Conservation (phyloP, 2,797 vertebrate genomes). For the Aphelocoma californica region DNA sequence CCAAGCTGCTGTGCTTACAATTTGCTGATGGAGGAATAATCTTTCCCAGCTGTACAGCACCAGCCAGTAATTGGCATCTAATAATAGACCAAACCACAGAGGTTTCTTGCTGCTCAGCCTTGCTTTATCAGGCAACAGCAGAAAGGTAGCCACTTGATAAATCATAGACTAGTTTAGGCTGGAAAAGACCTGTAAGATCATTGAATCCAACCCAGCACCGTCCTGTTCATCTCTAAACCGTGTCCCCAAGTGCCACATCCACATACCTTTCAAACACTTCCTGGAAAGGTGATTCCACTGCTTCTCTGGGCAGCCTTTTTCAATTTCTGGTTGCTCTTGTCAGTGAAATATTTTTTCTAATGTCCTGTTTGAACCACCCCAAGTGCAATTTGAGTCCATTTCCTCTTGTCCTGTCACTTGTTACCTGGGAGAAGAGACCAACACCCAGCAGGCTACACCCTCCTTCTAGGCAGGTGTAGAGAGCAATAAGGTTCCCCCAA, state of each 20-base stretch:
- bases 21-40: constrained; percentile 58
- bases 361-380: not conserved
- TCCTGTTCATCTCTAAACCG: not conserved
- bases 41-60: not conserved
- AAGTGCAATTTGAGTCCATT: not conserved
- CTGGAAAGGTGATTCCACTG: not conserved
- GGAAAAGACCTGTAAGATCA: not conserved
- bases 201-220: not conserved
- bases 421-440: not conserved
- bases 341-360: not conserved
- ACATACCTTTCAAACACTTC: not conserved
- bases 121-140: constrained; percentile 46
- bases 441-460: not conserved
- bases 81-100: constrained; percentile 59
- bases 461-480: not conserved
- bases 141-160: constrained; percentile 3
- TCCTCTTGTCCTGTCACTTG: not conserved
- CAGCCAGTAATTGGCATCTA: constrained; percentile 64
- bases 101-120: constrained; percentile 55
- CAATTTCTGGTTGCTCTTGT: not conserved
- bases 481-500: not conserved
- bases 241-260: not conserved
- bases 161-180: not conserved
- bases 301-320: not conserved
- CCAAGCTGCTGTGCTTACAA: not conserved